Base-by-base conservation (phyloP, 2,797 vertebrate species). In the Fundulus diaphanus region DNA sequence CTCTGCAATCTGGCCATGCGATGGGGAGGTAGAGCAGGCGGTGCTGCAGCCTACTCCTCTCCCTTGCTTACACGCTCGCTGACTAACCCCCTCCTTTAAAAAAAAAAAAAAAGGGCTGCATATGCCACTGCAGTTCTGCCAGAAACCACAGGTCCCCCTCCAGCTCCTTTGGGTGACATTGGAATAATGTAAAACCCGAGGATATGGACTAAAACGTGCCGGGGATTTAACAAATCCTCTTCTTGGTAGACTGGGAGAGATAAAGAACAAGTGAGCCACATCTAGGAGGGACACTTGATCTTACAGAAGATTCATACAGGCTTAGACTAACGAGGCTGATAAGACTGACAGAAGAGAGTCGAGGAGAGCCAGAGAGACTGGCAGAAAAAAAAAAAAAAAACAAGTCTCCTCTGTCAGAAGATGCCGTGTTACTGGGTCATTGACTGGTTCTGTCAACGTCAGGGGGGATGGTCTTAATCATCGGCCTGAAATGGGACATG, bases 1-100 rank as follows among this genome's bases (percentile, higher is more conserved):
- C 87, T 92, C 93, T 90, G 92, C 92, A 94, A 93, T 93, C 92
- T 95, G 93, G 88, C 89, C 87, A 85, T 93, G 92, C 91, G 90
- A 92, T 88, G 80, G 79, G 40, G 81, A 88, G 85, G 86, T 87
- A 89, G 83, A 86, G 86, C 85, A 90, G 82, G 87, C 90, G 85
- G 84, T 74, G 77, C 91, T 91, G 91, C 92, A 93, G 89, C 89
- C 84, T 90, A 82, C 88, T 93, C 83, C 78, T 91, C 84, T 88
- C 85, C 68, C 80, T 80, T 29, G 18, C 84, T 75, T 78, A 74
- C 84, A 77, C 72, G 70, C 83, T 66, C 77, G 74, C 83, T 77
- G 70, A 77, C 82, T 78, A 74, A 83, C 51, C 79, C 79, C 77
- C 80, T 72, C 74, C 40, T 56, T 31, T n/a, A n/a, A n/a, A n/a